Evolutionary conservation across 2,113 vertebrate genomes (phyloP).

Genomic region (Bubo scandiacus): DNA sequence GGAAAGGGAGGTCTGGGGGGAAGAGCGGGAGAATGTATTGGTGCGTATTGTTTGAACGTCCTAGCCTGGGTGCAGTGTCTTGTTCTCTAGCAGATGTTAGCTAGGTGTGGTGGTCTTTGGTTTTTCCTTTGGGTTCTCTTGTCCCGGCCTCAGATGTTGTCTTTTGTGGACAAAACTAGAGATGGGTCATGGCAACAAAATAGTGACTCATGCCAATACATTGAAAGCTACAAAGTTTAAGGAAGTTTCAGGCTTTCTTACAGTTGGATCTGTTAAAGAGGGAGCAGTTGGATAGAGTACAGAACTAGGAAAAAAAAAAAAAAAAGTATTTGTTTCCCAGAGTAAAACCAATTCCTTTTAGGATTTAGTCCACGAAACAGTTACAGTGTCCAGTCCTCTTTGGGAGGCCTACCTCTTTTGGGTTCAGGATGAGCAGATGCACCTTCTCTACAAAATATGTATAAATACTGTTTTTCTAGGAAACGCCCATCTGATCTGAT

Average conservation of each 20-base stretch:
- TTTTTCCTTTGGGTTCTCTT: not conserved
- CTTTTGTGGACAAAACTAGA: not conserved
- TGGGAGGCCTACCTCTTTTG: not conserved
- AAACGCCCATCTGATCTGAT: not conserved
- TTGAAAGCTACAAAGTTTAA: not conserved
- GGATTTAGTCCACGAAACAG: not conserved
- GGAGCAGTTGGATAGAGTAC: not conserved
- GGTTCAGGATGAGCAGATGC: not conserved
- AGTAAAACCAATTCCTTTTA: not conserved
- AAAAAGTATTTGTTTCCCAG: not conserved
- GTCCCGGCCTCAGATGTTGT: not conserved
- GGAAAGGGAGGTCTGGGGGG: not conserved
- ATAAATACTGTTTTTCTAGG: not conserved
- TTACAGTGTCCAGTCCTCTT: not conserved
- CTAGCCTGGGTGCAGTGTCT: no score
- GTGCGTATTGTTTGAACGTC: accelerated
- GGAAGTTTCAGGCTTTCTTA: not conserved
- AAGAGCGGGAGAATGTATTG: not conserved
- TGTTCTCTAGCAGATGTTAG: not conserved
- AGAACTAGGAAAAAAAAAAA: not conserved
- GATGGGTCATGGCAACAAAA: not conserved
- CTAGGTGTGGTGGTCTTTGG: not conserved
- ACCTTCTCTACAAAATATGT: not conserved
- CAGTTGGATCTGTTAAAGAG: not conserved
- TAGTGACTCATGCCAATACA: accelerated